Percentiles rank a stretch among this genome's conserved stretches.
These are phyloP conservation scores for Megathymus violae DNA, from an alignment of 1,140 invertebrate species.

Conservation along the genomic window DNA sequence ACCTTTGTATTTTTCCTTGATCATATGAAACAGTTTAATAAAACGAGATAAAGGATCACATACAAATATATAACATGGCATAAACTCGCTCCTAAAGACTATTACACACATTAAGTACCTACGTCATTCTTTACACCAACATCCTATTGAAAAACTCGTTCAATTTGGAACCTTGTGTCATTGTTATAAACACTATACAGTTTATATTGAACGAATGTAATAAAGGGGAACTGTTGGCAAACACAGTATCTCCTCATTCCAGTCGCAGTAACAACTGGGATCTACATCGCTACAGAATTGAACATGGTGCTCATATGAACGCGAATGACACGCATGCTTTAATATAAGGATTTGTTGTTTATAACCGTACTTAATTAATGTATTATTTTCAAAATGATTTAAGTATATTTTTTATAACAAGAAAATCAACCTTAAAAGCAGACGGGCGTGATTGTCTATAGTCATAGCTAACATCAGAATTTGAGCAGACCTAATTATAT, in stretches of 20 bases:
- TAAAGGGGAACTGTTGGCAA: conserved; percentile 20
- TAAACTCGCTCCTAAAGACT: conserved; percentile 24
- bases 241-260: conserved; percentile 24
- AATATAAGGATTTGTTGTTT: background rate
- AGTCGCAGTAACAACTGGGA: conserved; percentile 24
- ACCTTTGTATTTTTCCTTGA: background rate
- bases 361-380: conserved; percentile 7
- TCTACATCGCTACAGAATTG: conserved; percentile 11
- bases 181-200: conserved; percentile 8
- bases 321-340: conserved; percentile 2
- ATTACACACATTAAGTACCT: conserved; percentile 28
- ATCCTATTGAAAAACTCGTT: background rate
- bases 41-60: conserved; percentile 2
- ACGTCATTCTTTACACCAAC: conserved; percentile 6
- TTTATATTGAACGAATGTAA: conserved; percentile 17
- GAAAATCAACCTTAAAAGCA: no score
- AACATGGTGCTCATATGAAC: conserved; percentile 5
- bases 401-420: no score
- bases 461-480: no score
- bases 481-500: no score
- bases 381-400: background rate
- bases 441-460: no score
- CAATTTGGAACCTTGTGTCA: conserved; percentile 8
- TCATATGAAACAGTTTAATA: background rate
- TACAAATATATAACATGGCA: conserved; percentile 13